phyloP scores from a whole-genome alignment of 2,888 invertebrate genomes.

The Geotrupes spiniger region DNA sequence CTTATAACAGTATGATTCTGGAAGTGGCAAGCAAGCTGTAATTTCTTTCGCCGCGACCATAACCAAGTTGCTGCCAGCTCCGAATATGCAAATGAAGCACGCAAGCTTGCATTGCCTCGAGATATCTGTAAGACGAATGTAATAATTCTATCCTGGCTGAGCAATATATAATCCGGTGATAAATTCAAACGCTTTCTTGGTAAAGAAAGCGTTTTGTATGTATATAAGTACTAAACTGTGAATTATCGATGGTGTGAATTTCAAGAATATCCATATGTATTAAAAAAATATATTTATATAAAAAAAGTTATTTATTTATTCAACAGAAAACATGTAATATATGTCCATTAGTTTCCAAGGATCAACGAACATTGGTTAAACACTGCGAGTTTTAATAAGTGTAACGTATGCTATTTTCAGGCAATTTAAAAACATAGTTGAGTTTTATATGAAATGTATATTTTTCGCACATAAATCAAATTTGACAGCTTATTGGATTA shows the following conservation, averaged over 20 bases:
- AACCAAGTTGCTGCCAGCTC: slow-evolving; percentile 5
- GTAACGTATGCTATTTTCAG: too few relatives aligned
- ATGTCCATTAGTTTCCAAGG: background rate
- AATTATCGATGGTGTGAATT: too few relatives aligned
- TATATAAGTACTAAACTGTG: too few relatives aligned
- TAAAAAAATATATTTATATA: too few relatives aligned
- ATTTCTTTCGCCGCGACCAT: slow-evolving; percentile 3
- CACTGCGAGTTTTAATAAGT: too few relatives aligned
- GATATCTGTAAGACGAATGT: slow-evolving; percentile 7
- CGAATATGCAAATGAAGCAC: slow-evolving; percentile 4
- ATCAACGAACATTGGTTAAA: too few relatives aligned
- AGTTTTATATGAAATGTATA: slow-evolving; percentile 26
- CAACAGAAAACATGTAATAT: background rate
- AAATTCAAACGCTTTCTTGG: background rate
- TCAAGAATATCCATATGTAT: too few relatives aligned
- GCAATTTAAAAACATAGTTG: too few relatives aligned
- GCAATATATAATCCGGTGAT: slow-evolving; percentile 4
- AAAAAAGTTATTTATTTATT: too few relatives aligned
- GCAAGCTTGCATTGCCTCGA: slow-evolving; percentile 6
- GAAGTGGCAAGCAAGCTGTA: slow-evolving; percentile 5
- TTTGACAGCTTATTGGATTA: slow-evolving; percentile 33
- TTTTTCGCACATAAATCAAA: slow-evolving; percentile 31
- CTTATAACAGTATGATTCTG: background rate
- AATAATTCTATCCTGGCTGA: slow-evolving; percentile 4
- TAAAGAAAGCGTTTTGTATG: background rate